A percentile compares a stretch with the other conserved stretches of the same genome.
These are phyloP conservation scores for Ectemnius lituratus DNA, from an alignment of 2,888 invertebrate species.

Conservation along the genomic window DNA sequence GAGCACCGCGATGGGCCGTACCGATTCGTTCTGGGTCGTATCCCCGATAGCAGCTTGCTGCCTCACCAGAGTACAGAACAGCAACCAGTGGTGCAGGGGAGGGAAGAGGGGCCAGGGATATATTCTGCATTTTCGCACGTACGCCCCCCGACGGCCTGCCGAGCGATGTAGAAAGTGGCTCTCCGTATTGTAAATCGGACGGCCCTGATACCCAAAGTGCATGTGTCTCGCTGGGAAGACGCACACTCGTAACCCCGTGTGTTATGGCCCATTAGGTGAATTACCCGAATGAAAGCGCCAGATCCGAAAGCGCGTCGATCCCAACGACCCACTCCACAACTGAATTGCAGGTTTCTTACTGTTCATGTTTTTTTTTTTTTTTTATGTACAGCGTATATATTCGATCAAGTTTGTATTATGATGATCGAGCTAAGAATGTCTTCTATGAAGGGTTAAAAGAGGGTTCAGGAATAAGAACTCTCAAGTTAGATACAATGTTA, in stretches of 20 bases:
- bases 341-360: neutral
- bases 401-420: too few relatives aligned
- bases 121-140: slow-evolving; percentile 6
- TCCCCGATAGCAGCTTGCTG: slow-evolving; percentile 1
- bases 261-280: slow-evolving; percentile 3
- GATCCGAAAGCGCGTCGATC: neutral
- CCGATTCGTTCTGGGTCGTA: slow-evolving; percentile 30
- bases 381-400: too few relatives aligned
- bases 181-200: slow-evolving; percentile 22
- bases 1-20: neutral
- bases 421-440: neutral
- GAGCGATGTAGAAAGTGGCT: neutral
- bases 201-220: too few relatives aligned
- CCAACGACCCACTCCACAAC: neutral
- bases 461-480: neutral
- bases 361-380: neutral
- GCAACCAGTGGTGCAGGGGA: neutral
- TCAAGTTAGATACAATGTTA: neutral
- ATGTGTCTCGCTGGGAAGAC: neutral
- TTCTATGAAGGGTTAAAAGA: neutral
- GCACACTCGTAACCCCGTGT: neutral
- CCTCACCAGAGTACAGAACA: neutral
- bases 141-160: neutral
- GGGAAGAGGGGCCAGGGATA: neutral
- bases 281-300: neutral